Base-by-base conservation (phyloP, 2,888 invertebrate species). In the Aromia moschata region DNA sequence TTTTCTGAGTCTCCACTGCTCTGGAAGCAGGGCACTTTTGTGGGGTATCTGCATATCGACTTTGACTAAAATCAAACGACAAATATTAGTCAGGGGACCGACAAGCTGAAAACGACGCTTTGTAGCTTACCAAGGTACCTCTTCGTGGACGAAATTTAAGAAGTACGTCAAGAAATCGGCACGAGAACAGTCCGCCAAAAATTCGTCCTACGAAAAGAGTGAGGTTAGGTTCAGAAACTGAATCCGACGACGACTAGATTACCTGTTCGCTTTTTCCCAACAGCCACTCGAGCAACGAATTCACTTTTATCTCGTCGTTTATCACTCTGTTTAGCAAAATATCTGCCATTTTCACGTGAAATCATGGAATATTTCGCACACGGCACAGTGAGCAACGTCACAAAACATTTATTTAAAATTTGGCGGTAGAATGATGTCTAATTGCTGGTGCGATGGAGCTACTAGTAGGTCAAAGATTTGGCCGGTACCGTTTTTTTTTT, bases 201-300 rank as follows among this genome's bases (percentile, higher is more conserved):
- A 46, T 38, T 62, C 47, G 12, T 67, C 65, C 69, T 70, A 25
- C 46, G 65, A 63, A 11, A 36, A 58, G 58, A 58, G 52, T 60
- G 30, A 56, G 61, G 59, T 58, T 60, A 64, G 10, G 33, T 37
- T 10, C 9, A 18, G 2, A 14, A 25, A 1, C 10, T 17, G 54
- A 14, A 9, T n/a, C 30, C 20, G 25, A 17, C n/a, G 25, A 31
- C 31, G 7, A 41, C 2, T 11, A 51, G 55, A 64, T 71, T 74
- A 84, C 85, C 80, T 83, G 81, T 5, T 78, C 73, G 14, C 76
- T 69, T 53, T 80, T 79, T 62, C 80, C 74, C 54, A 80, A 79
- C 37, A 85, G 69, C 85, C 85, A 85, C 69, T 80, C 81, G 57
- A 81, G 69, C 45, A 85, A 74, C 38, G 80, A 62, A 16, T 74